Evolutionary conservation across 2,888 invertebrate genomes (phyloP), one percentile per base, ranked within the genome.

Genomic region (Gisinianus flammeolus): DNA sequence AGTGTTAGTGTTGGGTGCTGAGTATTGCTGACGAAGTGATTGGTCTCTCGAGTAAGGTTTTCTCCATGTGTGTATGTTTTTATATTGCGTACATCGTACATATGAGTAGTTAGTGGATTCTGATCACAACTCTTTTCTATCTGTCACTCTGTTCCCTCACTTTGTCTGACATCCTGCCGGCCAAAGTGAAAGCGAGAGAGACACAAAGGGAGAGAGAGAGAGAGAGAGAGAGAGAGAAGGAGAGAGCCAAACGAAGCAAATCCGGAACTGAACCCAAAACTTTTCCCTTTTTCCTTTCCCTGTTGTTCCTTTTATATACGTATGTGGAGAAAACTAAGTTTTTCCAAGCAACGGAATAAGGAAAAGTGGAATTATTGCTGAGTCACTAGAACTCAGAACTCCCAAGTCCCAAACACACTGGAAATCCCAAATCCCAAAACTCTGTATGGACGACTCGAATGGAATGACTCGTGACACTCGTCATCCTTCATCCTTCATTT

Each of bases 281-380:
- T 44, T 52, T 26, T 69, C 33, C 31, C 22, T 58, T 58, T 19
- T 8, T 33, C 26, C 5, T 31, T 66, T 22, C 10, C 31, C 24
- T 2, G 31, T 24, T 5, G n/a, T 56, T 22, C n/a, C 56, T 56
- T 12, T 56, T 56, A 8, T 64, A 5, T 64, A 64, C 56, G 6
- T 5, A 22, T n/a, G 58, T 58, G n/a, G 10, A 26, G 22, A 24
- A 1, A 10, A 12, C 24, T n/a, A 58, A 58, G 58, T 58, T 44
- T 44, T 44, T 16, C 2, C 30, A 30, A 19, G 24, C 2, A 31
- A 33, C 8, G 33, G 33, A 67, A 26, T 22, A 22, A 33, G 67
- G 67, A 5, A 67, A 67, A 67, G 67, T 67, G 67, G 35, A 67
- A 67, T 31, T 67, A 67, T 67, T 67, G 67, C 67, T 67, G 67